Base-by-base conservation (phyloP, 1,140 invertebrate genomes). In the Sminthurides bifidus region DNA sequence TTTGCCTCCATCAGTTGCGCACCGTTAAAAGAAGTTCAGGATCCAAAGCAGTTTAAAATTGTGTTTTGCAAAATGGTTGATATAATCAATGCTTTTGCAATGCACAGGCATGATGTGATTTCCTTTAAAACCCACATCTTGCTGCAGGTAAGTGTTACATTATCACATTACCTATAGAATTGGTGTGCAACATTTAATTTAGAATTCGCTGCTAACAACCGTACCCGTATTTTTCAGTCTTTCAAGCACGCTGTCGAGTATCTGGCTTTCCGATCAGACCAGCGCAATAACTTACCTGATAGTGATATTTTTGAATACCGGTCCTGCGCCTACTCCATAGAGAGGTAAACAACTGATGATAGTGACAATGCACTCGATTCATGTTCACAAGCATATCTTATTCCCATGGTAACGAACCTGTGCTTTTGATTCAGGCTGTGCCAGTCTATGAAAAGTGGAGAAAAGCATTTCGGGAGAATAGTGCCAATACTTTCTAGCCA, bases 401-500 rank as follows among this genome's bases (percentile, higher is more conserved):
- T 27, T 24, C 12, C 23, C 45, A 8, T 48, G 23, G 27, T 48
- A 29, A 48, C 23, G 10, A 26, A 26, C 45, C 23, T 43, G 5
- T 6, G 12, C 10, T 35, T 45, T 29, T 6, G 6, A 38, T 27
- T 12, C 41, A 64, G 63, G 21, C 37, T 61, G 24, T 65, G 63
- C 37, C 59, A 65, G 31, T 65, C 63, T 5, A 19, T 44, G 5
- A 65, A 61, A 44, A 17, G 46, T 8, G 55, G 60, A 2, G 17
- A 70, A 43, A 71, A 69, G 56, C 68, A 72, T 55, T 69, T 74
- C 58, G 56, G 59, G 29, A 66, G 72, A 54, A 44, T 71, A 15
- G 66, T 68, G 43, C 64, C 72, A n/a, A 10, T 74, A 73, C 52
- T 51, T 73, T 15, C 60, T 74, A 52, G 68, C 72, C 6, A 70